Base-by-base conservation (phyloP, 2,113 vertebrate species). In the Vulpes vulpes region DNA sequence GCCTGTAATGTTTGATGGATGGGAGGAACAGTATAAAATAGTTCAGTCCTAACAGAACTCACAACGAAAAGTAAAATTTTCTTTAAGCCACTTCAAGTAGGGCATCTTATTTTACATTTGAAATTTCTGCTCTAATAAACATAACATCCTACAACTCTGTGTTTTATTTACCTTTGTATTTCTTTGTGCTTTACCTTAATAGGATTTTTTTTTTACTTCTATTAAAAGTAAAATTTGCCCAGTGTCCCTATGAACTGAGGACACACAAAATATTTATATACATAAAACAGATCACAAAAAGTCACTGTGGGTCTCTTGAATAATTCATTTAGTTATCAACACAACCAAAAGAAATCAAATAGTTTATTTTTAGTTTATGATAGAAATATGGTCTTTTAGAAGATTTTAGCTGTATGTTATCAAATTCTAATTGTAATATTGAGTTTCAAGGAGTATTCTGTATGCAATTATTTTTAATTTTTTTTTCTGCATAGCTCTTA, bases 391-490 rank as follows among this genome's bases (percentile, higher is more conserved):
- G 4, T 80, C 93, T 62, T 2, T 83, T 92, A 87, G n/a, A 82
- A 8, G 2, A 59, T 76, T 43, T 82, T 89, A 35, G 23, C 87
- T 64, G 8, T 76, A 27, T 25, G 0, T 38, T 67, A 59, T 19
- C 3, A 16, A 81, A 73, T 62, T 94, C 10, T 92, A 88, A 82
- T 89, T 92, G 82, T 95, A 73, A 55, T 2, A 79, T n/a, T 79
- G 0, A 2, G 73, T 94, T 94, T 96, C 1, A 8, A 96, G 3
- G 2, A 71, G 0, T 32, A 43, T 60, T 93, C 27, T 71, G 27
- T 74, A 43, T 27, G 92, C 3, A 38, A 64, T 88, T 85, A 60
- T 86, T 51, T 95, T 89, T 60, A 0, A 88, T 81, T 19, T 30
- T 60, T 15, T 32, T 88, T 91, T 69, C 78, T 38, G 6, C 65